Percentiles rank a stretch among this genome's conserved stretches.
Conservation (phyloP, 2,113 vertebrate genomes). For the Corvus cornix region DNA sequence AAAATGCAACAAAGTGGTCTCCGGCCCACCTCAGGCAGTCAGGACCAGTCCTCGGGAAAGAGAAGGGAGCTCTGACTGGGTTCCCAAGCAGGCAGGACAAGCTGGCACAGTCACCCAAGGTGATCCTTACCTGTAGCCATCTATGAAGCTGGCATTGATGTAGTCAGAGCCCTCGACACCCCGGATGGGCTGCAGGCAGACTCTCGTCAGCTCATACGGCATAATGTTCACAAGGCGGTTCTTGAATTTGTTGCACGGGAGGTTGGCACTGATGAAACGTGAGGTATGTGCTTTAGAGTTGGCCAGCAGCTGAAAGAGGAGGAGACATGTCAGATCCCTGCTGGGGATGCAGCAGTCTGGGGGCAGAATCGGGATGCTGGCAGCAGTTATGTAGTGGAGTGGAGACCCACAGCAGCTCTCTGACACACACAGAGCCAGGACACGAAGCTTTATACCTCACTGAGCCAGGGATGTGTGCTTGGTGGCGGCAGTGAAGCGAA, state of each 20-base stretch:
- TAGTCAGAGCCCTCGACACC: conserved; percentile 96
- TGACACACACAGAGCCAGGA: neutral
- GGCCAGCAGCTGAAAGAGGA: conserved; percentile 83
- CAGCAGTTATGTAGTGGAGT: neutral
- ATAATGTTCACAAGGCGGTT: conserved; percentile 96
- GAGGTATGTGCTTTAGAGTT: conserved; percentile 93
- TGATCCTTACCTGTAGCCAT: conserved; percentile 89
- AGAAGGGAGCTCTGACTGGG: neutral
- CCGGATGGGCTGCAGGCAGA: conserved; percentile 93
- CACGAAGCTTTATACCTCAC: neutral
- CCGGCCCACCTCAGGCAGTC: neutral
- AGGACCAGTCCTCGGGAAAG: neutral
- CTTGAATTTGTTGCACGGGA: conserved; percentile 98
- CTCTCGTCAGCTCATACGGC: conserved; percentile 92
- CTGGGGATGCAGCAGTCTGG: neutral
- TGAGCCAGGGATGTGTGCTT: neutral
- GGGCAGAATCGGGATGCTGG: accelerated
- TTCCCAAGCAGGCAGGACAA: neutral
- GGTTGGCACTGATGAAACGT: conserved; percentile 95
- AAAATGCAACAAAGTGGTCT: neutral
- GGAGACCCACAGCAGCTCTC: neutral
- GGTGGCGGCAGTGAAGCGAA: neutral
- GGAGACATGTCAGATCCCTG: neutral
- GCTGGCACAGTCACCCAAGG: neutral
- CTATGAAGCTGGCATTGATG: conserved; percentile 96